Evolutionary conservation across 2,888 invertebrate genomes (phyloP).

Genomic region (Cactoblastis cactorum): DNA sequence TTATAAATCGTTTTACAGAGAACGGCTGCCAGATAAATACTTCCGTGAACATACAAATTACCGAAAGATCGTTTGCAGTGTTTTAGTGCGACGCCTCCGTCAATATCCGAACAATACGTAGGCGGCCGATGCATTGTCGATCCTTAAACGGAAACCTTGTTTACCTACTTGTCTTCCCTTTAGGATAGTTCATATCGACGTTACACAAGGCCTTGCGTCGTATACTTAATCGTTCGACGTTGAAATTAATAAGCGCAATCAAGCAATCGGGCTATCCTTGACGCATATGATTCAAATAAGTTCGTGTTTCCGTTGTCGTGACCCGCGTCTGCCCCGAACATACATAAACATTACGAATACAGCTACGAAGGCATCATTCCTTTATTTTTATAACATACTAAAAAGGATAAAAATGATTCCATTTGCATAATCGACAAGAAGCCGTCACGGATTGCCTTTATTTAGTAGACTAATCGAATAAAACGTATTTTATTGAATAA

Average conservation of each 20-base stretch:
- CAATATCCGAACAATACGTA: slow-evolving; percentile 59
- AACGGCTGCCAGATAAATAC: slow-evolving; percentile 50
- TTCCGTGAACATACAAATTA: slow-evolving; percentile 66
- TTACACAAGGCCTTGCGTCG: slow-evolving; percentile 51
- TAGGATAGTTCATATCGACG: slow-evolving; percentile 57
- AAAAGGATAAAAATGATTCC: slow-evolving; percentile 59
- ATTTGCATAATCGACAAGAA: slow-evolving; percentile 59
- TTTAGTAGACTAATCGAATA: slow-evolving; percentile 46
- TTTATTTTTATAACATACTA: slow-evolving; percentile 43
- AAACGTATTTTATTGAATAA: slow-evolving; percentile 47
- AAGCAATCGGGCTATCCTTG: slow-evolving; percentile 43
- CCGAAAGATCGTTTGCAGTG: slow-evolving; percentile 61
- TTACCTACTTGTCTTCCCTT: slow-evolving; percentile 72
- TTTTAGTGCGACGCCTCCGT: slow-evolving; percentile 64
- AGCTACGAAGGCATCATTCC: slow-evolving; percentile 32
- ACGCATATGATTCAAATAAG: slow-evolving; percentile 49
- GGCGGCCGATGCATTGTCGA: slow-evolving; percentile 72
- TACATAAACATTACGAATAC: slow-evolving; percentile 47
- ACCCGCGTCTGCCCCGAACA: slow-evolving; percentile 42
- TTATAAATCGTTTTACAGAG: slow-evolving; percentile 45
- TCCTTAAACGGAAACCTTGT: slow-evolving; percentile 65
- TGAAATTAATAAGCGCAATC: slow-evolving; percentile 49
- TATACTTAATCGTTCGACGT: slow-evolving; percentile 46
- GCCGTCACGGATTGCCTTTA: slow-evolving; percentile 52
- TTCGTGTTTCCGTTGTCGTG: slow-evolving; percentile 60